Percentiles rank a stretch among this genome's conserved stretches.
Evolutionary conservation across 1,140 invertebrate genomes (phyloP).

Genomic region (Drosophila mayri): DNA sequence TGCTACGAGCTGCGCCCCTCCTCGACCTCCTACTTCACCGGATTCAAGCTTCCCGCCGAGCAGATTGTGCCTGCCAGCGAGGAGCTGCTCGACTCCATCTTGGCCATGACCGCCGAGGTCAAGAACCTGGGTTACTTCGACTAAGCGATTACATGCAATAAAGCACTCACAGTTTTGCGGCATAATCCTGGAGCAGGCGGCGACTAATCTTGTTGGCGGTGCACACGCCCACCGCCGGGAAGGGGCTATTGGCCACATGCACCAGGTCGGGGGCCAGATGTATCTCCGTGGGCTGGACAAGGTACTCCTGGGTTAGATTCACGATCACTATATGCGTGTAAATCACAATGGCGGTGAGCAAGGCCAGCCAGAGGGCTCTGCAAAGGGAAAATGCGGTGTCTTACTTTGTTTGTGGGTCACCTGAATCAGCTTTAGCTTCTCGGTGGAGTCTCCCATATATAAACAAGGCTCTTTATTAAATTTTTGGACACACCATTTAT

Average conservation of each 20-base stretch:
- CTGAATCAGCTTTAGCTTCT: background rate
- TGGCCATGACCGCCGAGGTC: constrained; percentile 87
- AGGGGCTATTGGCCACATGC: constrained; percentile 76
- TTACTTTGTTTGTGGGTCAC: background rate
- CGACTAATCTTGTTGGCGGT: constrained; percentile 73
- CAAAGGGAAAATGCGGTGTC: constrained; percentile 32
- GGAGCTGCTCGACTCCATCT: constrained; percentile 89
- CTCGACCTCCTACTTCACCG: constrained; percentile 86
- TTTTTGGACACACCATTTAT: background rate
- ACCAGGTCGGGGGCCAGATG: constrained; percentile 69
- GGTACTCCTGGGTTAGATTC: constrained; percentile 64
- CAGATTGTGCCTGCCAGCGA: constrained; percentile 91
- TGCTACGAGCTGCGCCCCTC: constrained; percentile 90
- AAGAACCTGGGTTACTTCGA: constrained; percentile 78
- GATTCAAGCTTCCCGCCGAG: constrained; percentile 90
- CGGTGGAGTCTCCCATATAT: no score
- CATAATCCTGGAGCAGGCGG: constrained; percentile 53
- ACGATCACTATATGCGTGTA: constrained; percentile 74
- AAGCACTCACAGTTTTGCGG: constrained; percentile 74
- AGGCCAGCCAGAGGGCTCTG: constrained; percentile 68
- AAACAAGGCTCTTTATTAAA: background rate
- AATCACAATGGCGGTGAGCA: constrained; percentile 61
- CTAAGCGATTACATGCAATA: constrained; percentile 41
- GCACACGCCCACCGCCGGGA: constrained; percentile 75
- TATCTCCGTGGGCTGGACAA: constrained; percentile 76